Evolutionary conservation across 2,888 invertebrate genomes (phyloP).

Genomic region (Isotomurus palustris): DNA sequence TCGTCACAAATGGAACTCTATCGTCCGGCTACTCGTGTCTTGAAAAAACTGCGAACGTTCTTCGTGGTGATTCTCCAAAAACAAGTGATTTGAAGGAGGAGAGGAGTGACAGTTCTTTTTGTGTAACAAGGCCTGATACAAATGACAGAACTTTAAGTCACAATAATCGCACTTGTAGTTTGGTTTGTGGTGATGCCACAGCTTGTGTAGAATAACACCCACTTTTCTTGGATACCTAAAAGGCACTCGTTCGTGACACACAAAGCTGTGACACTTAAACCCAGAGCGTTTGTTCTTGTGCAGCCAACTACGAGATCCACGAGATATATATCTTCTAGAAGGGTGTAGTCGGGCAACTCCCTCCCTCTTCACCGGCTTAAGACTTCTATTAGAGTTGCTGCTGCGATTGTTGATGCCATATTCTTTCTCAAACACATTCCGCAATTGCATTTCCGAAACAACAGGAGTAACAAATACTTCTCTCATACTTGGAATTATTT

Average conservation of each 20-base stretch:
- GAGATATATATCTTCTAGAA: conserved; percentile 21
- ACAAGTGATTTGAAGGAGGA: too few species aligned
- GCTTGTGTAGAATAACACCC: conserved; percentile 50
- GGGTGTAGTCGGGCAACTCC: conserved; percentile 5
- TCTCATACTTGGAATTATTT: conserved; percentile 35
- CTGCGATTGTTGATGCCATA: too few species aligned
- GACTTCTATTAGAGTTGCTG: too few species aligned
- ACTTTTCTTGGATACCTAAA: conserved; percentile 31
- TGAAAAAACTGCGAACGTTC: too few species aligned
- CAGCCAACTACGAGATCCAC: conserved; percentile 25
- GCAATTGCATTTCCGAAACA: background rate
- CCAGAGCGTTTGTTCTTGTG: conserved; percentile 19
- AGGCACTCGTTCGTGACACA: conserved; percentile 26
- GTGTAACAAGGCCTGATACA: conserved; percentile 55
- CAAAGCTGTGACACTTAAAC: conserved; percentile 32
- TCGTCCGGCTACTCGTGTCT: too few species aligned
- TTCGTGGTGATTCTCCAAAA: background rate
- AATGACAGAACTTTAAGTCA: conserved; percentile 52
- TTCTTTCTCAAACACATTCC: background rate
- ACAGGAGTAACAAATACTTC: conserved; percentile 37
- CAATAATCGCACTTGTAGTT: conserved; percentile 55
- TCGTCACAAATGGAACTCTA: too few species aligned
- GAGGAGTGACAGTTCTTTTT: conserved; percentile 31
- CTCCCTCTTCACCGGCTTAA: background rate
- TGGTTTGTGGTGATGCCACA: conserved; percentile 54